Conservation (phyloP, 2,797 vertebrate species). For the Pseudochirops corinnae region DNA sequence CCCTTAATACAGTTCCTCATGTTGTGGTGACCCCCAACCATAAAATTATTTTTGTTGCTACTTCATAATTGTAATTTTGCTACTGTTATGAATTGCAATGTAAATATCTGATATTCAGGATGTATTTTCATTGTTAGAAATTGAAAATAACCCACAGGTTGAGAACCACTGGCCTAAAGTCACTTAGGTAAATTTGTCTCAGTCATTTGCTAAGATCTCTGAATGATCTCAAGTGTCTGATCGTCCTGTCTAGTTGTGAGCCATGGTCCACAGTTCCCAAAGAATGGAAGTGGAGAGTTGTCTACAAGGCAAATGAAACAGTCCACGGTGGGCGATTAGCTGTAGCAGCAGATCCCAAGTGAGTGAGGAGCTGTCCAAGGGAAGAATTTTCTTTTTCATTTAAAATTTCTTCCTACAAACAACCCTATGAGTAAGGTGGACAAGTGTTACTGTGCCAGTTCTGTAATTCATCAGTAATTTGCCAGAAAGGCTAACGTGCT, state of each 20-base stretch:
- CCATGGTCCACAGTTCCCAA: not conserved
- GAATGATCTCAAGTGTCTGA: not conserved
- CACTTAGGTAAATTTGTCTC: not conserved
- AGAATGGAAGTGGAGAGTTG: not conserved
- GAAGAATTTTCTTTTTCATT: not conserved
- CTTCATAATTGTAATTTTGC: too few species aligned
- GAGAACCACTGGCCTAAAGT: too few species aligned
- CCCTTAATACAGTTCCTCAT: too few species aligned
- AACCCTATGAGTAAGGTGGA: not conserved
- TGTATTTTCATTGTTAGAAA: too few species aligned
- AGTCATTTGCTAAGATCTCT: not conserved
- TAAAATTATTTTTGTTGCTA: too few species aligned
- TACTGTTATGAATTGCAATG: too few species aligned
- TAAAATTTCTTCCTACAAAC: not conserved
- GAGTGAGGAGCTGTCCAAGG: not conserved
- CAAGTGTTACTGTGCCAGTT: not conserved
- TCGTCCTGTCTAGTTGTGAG: not conserved
- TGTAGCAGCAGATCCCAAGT: not conserved
- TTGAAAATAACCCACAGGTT: too few species aligned
- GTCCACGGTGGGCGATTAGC: not conserved
- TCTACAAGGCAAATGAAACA: not conserved
- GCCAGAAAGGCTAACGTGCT: not conserved
- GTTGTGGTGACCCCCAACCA: too few species aligned
- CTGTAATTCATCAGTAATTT: not conserved
- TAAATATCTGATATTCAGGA: too few species aligned